These are phyloP conservation scores for Propithecus coquereli DNA, from an alignment of 2,113 vertebrate species.

Conservation along the genomic window DNA sequence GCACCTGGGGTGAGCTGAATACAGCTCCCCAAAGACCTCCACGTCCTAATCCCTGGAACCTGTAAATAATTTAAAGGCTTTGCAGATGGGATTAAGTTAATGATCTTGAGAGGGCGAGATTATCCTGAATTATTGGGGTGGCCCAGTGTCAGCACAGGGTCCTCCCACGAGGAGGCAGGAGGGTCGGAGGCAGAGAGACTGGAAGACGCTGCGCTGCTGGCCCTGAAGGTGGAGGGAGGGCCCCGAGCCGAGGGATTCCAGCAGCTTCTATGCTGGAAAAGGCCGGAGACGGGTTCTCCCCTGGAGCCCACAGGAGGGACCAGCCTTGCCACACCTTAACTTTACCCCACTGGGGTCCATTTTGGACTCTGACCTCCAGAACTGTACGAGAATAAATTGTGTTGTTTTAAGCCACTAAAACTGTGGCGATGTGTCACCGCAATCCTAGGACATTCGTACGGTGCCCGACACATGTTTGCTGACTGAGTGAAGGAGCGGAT, in stretches of 20 bases:
- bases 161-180: neutral
- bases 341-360: neutral
- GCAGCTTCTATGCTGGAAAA: neutral
- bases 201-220: fast-evolving
- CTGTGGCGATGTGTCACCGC: neutral
- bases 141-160: neutral
- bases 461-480: neutral
- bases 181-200: neutral
- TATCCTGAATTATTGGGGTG: neutral
- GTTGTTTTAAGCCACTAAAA: neutral
- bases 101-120: neutral
- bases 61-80: neutral
- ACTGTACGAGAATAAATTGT: neutral
- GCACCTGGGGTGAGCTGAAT: neutral
- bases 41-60: neutral
- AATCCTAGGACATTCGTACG: neutral
- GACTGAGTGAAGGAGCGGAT: neutral
- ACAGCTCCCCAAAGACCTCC: neutral
- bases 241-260: fast-evolving
- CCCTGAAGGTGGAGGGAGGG: neutral
- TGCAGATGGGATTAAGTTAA: neutral
- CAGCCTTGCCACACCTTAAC: neutral
- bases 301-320: neutral
- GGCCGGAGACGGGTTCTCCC: fast-evolving
- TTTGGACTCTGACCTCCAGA: neutral